Conservation (phyloP, 2,888 invertebrate genomes). For the Ochropleura leucogaster region DNA sequence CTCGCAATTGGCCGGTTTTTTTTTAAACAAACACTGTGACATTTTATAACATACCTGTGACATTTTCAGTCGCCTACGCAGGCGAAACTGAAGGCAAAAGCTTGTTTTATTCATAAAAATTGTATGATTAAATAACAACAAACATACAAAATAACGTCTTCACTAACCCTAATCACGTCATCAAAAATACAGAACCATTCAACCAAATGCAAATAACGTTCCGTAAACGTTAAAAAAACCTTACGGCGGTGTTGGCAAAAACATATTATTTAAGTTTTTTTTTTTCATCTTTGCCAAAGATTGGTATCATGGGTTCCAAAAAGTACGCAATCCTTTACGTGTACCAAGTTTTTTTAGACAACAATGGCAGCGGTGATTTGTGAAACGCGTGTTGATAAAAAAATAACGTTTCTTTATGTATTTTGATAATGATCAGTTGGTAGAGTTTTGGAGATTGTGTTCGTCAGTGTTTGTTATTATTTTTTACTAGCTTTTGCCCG, state of each 20-base stretch:
- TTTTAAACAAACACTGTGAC: too few species aligned
- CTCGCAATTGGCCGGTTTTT: too few species aligned
- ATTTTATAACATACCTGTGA: too few species aligned
- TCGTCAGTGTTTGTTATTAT: not conserved
- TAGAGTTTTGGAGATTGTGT: constrained; percentile 8
- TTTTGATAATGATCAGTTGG: constrained; percentile 30
- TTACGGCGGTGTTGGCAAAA: constrained; percentile 47
- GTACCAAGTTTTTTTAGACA: constrained; percentile 57
- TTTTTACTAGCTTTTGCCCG: too few species aligned
- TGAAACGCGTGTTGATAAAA: constrained; percentile 31
- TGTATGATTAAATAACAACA: too few species aligned
- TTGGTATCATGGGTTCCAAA: constrained; percentile 65
- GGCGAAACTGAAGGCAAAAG: too few species aligned
- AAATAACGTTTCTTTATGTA: constrained; percentile 37
- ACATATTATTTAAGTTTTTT: constrained; percentile 22
- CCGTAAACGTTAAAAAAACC: constrained; percentile 23
- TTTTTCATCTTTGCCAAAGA: constrained; percentile 48
- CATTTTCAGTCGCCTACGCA: too few species aligned
- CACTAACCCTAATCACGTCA: constrained; percentile 29
- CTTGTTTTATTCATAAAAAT: too few species aligned
- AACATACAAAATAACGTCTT: not conserved
- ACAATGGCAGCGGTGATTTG: constrained; percentile 55
- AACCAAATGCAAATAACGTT: constrained; percentile 44
- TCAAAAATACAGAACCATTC: constrained; percentile 48
- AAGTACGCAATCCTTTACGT: constrained; percentile 72